Evolutionary conservation across 2,113 vertebrate species (phyloP).

Genomic region (Hemichromis elongatus): DNA sequence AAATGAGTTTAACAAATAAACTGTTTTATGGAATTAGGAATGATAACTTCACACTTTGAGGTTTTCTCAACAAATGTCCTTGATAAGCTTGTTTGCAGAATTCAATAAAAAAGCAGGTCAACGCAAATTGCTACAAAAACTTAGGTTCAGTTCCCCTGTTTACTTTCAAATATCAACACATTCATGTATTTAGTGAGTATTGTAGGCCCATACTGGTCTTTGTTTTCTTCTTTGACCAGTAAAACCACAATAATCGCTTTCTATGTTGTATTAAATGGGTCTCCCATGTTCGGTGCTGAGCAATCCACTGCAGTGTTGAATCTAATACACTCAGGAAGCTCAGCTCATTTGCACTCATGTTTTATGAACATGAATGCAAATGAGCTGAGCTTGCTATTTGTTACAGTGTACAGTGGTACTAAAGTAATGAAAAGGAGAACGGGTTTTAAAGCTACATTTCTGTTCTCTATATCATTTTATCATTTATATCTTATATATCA

Average conservation of each 20-base stretch:
- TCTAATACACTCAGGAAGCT: too few relatives aligned
- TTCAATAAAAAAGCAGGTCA: not conserved
- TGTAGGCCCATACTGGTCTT: not conserved
- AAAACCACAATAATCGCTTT: not conserved
- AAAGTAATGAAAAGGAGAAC: not conserved
- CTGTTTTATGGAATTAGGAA: not conserved
- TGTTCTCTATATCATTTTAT: not conserved
- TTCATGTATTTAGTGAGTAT: too few relatives aligned
- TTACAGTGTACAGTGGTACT: not conserved
- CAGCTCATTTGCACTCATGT: not conserved
- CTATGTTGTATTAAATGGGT: not conserved
- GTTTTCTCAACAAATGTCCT: not conserved
- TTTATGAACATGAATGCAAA: not conserved
- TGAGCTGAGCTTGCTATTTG: not conserved
- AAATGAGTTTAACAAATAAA: not conserved
- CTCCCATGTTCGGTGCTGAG: not conserved
- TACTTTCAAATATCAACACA: not conserved
- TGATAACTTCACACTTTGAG: not conserved
- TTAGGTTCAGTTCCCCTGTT: not conserved
- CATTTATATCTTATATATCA: not conserved
- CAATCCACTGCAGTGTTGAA: not conserved
- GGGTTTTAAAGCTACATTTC: not conserved
- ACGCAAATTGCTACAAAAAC: not conserved
- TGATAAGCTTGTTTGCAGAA: not conserved
- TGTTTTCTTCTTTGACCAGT: not conserved